Conservation (phyloP, 2,113 vertebrate species). For the Grammomys dolichurus region DNA sequence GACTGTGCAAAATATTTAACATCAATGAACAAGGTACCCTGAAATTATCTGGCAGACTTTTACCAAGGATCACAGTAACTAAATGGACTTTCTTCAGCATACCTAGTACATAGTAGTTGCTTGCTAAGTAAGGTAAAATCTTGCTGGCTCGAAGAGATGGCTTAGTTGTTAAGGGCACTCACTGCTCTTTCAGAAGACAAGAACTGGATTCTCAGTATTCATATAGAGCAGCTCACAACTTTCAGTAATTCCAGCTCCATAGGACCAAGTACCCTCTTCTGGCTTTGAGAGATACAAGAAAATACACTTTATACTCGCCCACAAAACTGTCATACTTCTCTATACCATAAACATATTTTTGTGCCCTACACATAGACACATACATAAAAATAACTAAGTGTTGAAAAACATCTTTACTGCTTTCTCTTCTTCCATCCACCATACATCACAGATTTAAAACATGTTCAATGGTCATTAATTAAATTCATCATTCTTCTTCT, state of each 20-base stretch:
- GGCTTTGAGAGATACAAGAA: background rate
- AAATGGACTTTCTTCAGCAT: too few species aligned
- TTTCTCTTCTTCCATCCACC: background rate
- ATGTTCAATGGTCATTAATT: background rate
- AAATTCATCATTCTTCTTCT: background rate
- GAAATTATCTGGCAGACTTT: too few species aligned
- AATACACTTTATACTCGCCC: background rate
- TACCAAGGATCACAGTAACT: too few species aligned
- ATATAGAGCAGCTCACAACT: background rate
- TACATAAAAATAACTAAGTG: background rate
- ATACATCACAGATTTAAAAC: background rate
- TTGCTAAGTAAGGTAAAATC: background rate
- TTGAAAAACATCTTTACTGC: background rate
- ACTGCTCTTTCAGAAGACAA: background rate
- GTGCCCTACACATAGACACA: background rate
- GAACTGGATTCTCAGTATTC: background rate
- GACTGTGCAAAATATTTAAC: too few species aligned
- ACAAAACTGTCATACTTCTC: background rate
- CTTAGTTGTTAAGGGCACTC: background rate
- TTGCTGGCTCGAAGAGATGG: background rate
- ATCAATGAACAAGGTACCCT: too few species aligned
- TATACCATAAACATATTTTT: background rate
- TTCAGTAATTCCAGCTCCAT: background rate
- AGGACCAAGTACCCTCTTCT: background rate
- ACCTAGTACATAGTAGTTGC: too few species aligned